Conservation (phyloP, 2,797 vertebrate species). For the Vireo griseus region DNA sequence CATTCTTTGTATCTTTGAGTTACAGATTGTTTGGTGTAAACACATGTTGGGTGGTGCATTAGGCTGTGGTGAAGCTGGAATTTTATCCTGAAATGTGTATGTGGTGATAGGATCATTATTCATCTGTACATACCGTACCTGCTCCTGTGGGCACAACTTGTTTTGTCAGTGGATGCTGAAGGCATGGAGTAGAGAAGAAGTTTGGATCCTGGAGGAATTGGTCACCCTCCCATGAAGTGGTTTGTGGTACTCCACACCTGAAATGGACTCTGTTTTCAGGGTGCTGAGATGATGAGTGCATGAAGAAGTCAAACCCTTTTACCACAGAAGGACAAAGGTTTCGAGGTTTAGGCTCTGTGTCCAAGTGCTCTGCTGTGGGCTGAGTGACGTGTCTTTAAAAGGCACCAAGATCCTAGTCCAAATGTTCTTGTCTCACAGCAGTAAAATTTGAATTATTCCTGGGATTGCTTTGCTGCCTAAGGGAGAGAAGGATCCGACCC, state of each 20-base stretch:
- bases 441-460: background rate
- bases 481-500: background rate
- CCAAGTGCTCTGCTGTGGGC: background rate
- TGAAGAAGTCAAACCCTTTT: background rate
- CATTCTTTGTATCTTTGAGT: background rate
- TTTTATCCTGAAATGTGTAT: background rate
- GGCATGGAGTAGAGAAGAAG: background rate
- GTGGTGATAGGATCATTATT: background rate
- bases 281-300: background rate
- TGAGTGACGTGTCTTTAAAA: background rate
- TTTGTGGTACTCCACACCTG: background rate
- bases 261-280: background rate
- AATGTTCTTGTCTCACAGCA: background rate
- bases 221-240: background rate
- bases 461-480: background rate
- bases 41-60: background rate
- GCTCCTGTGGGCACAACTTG: background rate
- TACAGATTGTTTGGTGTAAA: background rate
- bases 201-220: background rate
- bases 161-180: background rate
- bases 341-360: background rate
- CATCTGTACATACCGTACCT: background rate
- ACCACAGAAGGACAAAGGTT: background rate
- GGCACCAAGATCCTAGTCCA: background rate
- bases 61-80: background rate